Base-by-base conservation (phyloP, 2,797 vertebrate genomes). In the Esox masquinongy region DNA sequence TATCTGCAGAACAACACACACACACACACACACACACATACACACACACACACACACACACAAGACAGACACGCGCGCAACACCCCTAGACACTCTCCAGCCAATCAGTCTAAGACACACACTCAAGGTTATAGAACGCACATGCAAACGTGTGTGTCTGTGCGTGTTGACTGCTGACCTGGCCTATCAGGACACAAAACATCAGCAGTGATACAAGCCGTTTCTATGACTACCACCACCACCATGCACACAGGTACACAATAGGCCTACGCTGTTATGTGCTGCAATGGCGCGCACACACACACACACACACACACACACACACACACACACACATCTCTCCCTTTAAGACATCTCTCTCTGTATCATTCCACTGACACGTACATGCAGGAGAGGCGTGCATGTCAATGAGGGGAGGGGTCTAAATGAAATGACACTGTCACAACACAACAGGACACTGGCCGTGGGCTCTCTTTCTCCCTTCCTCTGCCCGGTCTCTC, bases 191-290 rank as follows among this genome's bases (percentile, higher is more conserved):
- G 92, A 92, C 91, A 93, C 88, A 19, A 84, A 92, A 92, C 91
- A 91, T 91, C 89, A 89, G 85, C 89, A 83, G 86, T 87, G 90
- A 89, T 91, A 91, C 90, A 91, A 93, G 89, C 92, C 90, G 91
- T 93, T 91, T 90, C 89, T 86, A 93, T 93, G 92, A 92, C 92
- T 92, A 92, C 92, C 91, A 85, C 88, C 82, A 88, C 86, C 80
- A 82, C 36, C 36, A 39, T 90, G 91, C 89, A 85, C 89, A 91
- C 89, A 93, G 89, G 90, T 92, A 89, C 92, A 92, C 92, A 93
- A 91, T 91, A 80, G 88, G 90, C 85, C 89, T 89, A 83, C 88
- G 89, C 90, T 88, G 89, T 89, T 89, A 87, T 86, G 87, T 88
- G 16, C 70, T 68, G 63, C 22, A 22, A 16, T 75, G 76, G 75